Percentiles rank a stretch among this genome's conserved stretches.
Evolutionary conservation across 2,888 invertebrate genomes (phyloP).

Genomic region (Pandemis corylana): DNA sequence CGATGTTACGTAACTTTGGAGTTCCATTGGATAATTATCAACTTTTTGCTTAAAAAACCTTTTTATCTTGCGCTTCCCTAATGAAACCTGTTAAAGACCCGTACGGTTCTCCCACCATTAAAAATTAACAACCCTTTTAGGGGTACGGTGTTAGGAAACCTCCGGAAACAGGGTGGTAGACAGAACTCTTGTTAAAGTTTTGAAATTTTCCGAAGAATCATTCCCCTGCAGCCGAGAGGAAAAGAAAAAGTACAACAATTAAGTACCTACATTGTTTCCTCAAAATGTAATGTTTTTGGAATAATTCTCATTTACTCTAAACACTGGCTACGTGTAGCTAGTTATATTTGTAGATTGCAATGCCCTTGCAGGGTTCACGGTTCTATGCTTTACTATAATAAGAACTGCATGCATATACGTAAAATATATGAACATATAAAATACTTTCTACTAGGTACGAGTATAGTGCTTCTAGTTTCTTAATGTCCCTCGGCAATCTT

Average conservation of each 20-base stretch:
- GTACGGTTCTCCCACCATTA: slow-evolving; percentile 33
- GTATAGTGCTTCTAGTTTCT: too few species aligned
- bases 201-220: neutral
- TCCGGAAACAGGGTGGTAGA: slow-evolving; percentile 15
- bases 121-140: slow-evolving; percentile 42
- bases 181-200: slow-evolving; percentile 19
- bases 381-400: too few species aligned
- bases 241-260: neutral
- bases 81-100: slow-evolving; percentile 30
- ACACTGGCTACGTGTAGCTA: too few species aligned
- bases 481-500: too few species aligned
- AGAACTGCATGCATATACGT: too few species aligned
- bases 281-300: neutral
- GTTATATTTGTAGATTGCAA: too few species aligned
- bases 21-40: neutral
- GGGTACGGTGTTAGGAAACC: slow-evolving; percentile 26
- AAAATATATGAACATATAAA: too few species aligned
- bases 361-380: too few species aligned
- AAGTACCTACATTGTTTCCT: neutral
- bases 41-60: neutral
- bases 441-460: too few species aligned
- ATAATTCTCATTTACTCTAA: too few species aligned
- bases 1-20: neutral
- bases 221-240: neutral
- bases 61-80: slow-evolving; percentile 9